Conservation (phyloP, 53 echinoderm and acorn worm genomes). For the Holothuria scabra region DNA sequence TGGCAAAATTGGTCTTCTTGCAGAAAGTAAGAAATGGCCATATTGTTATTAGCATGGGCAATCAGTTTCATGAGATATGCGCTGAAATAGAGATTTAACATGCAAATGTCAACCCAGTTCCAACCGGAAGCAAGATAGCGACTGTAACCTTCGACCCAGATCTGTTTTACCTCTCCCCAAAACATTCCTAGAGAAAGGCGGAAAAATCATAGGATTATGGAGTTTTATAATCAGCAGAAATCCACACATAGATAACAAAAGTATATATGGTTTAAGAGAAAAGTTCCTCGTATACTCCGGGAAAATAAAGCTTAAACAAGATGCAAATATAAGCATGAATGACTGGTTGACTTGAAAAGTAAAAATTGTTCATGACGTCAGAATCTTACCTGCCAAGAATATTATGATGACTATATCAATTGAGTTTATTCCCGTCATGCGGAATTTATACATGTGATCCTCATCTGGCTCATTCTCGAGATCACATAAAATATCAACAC, state of each 20-base stretch:
- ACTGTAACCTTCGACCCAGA: constrained; percentile 85
- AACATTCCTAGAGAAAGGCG: constrained; percentile 73
- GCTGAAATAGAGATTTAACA: constrained; percentile 91
- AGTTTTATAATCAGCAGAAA: neutral
- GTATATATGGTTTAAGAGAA: too few relatives aligned
- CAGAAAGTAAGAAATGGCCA: constrained; percentile 67
- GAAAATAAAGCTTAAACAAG: too few relatives aligned
- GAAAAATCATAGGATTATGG: neutral
- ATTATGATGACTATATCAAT: constrained; percentile 9
- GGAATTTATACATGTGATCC: neutral
- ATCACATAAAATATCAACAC: neutral
- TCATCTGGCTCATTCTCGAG: neutral
- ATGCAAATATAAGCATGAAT: too few relatives aligned
- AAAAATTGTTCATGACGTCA: too few relatives aligned
- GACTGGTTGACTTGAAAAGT: too few relatives aligned
- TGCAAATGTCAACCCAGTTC: constrained; percentile 97
- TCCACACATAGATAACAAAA: too few relatives aligned
- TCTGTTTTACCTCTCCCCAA: constrained; percentile 97
- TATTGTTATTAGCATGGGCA: constrained; percentile 50
- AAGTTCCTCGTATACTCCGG: too few relatives aligned
- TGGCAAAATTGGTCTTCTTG: constrained; percentile 39
- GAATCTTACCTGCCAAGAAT: constrained; percentile 8
- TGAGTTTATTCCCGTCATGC: neutral
- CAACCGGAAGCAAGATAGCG: constrained; percentile 85
- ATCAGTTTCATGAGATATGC: constrained; percentile 68